These are phyloP conservation scores for Coleophora flavipennella DNA, from an alignment of 2,888 invertebrate species.

Conservation along the genomic window DNA sequence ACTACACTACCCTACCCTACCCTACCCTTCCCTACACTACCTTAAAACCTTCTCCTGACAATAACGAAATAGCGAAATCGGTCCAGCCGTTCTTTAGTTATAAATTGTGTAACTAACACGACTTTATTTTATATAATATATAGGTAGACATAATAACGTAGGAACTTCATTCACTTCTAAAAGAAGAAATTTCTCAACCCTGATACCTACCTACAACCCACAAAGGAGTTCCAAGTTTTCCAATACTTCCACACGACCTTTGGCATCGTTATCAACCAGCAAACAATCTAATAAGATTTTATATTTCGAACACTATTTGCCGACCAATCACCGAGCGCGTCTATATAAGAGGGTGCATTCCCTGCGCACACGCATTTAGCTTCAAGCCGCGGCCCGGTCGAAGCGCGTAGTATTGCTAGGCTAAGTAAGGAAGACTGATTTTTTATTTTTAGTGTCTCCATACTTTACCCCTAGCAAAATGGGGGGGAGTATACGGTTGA, in stretches of 20 bases:
- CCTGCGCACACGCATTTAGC: conserved; percentile 43
- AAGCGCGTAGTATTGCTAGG: conserved; percentile 45
- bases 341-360: conserved; percentile 40
- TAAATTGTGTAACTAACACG: no score
- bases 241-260: neutral
- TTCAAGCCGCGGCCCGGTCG: conserved; percentile 40
- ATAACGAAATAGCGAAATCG: no score
- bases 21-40: no score
- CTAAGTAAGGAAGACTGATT: conserved; percentile 49
- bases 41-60: no score
- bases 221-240: no score
- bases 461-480: conserved; percentile 49
- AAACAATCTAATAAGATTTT: conserved; percentile 12
- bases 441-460: conserved; percentile 28
- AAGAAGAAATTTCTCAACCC: no score
- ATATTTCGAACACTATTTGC: conserved; percentile 16
- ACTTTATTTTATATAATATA: no score
- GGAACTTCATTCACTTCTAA: no score
- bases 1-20: no score
- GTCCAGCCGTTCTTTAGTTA: no score
- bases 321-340: conserved; percentile 19
- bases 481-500: conserved; percentile 50
- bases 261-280: neutral
- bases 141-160: no score
- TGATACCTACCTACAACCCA: no score